phyloP scores from a whole-genome alignment of 2,113 vertebrate genomes.

The Triplophysa dalaica region DNA sequence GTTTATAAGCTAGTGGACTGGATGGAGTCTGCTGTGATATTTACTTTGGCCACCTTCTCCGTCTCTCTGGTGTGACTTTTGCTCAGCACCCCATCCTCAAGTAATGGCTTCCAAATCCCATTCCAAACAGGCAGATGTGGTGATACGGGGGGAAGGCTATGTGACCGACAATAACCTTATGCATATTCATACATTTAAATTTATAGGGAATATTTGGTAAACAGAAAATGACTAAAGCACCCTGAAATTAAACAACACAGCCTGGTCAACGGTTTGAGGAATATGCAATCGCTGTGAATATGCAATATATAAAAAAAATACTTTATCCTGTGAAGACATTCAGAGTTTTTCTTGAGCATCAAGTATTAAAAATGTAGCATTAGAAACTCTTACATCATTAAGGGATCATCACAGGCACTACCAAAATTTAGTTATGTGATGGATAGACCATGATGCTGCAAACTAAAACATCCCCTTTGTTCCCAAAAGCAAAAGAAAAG shows the following conservation, averaged over 20 bases:
- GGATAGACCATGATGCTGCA: background rate
- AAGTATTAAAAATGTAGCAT: too few relatives aligned
- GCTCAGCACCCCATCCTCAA: conserved; percentile 29
- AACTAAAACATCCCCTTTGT: conserved; percentile 36
- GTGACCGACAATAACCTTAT: background rate
- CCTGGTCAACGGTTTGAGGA: too few relatives aligned
- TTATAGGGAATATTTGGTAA: too few relatives aligned
- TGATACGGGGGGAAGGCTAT: background rate
- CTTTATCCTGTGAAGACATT: too few relatives aligned
- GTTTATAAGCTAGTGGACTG: conserved; percentile 41
- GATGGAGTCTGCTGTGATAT: conserved; percentile 44
- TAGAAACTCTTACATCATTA: too few relatives aligned
- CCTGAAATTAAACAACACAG: too few relatives aligned
- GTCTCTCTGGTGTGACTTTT: conserved; percentile 40
- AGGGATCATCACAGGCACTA: too few relatives aligned
- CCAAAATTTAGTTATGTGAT: background rate
- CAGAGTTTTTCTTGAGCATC: too few relatives aligned
- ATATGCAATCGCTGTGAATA: too few relatives aligned
- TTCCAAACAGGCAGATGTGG: conserved; percentile 26
- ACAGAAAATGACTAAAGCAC: too few relatives aligned
- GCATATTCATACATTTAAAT: conserved; percentile 31
- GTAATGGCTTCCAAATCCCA: conserved; percentile 15
- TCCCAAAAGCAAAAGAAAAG: background rate
- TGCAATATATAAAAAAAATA: too few relatives aligned
- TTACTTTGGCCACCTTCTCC: conserved; percentile 38